phyloP scores from a whole-genome alignment of 2,888 invertebrate genomes.

The Xylota sylvarum region DNA sequence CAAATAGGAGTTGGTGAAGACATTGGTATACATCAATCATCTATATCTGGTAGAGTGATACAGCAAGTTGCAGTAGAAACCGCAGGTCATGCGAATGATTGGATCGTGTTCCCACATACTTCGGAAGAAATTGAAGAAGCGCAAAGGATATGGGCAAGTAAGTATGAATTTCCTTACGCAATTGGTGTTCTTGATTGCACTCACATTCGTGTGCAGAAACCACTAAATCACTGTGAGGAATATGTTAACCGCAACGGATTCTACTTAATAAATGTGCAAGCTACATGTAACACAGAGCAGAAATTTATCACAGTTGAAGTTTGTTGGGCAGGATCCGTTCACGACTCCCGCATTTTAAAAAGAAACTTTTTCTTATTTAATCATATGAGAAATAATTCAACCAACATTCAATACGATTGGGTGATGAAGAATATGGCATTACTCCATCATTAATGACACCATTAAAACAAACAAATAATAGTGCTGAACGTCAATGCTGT shows the following conservation, averaged over 20 bases:
- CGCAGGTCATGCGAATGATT: background rate
- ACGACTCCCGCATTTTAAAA: background rate
- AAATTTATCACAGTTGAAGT: background rate
- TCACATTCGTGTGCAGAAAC: background rate
- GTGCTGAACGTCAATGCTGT: background rate
- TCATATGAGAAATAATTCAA: conserved; percentile 15
- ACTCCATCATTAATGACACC: conserved; percentile 13
- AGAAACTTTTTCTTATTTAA: background rate
- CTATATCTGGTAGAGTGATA: conserved; percentile 8
- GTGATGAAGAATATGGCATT: conserved; percentile 9
- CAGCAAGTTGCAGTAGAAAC: conserved; percentile 21
- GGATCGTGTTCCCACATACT: background rate
- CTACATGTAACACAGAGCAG: background rate
- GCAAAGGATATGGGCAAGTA: conserved; percentile 6
- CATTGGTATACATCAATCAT: conserved; percentile 6
- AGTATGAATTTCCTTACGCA: conserved; percentile 9
- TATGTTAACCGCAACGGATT: conserved; percentile 6
- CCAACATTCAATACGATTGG: background rate
- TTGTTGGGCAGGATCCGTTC: conserved; percentile 78
- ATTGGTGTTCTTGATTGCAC: conserved; percentile 12
- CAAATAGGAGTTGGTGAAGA: no score
- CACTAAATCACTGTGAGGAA: conserved; percentile 78
- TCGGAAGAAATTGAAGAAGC: conserved; percentile 14
- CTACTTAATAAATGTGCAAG: background rate
- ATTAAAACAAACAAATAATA: background rate